phyloP scores from a whole-genome alignment of 1,140 invertebrate species.

The Panagrolaimus sp. region DNA sequence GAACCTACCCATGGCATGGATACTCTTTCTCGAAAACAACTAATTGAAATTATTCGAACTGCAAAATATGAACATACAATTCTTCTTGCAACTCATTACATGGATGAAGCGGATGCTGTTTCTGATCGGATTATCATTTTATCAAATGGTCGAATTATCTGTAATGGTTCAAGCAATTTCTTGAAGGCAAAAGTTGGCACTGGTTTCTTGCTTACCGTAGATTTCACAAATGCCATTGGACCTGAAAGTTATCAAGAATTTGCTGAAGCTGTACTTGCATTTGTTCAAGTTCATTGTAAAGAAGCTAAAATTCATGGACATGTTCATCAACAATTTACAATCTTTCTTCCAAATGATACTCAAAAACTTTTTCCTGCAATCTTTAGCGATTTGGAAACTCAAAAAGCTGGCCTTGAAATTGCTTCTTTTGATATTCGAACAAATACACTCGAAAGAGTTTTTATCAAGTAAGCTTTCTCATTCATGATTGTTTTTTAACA shows the following conservation, averaged over 20 bases:
- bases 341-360: neutral
- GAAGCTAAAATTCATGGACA: constrained; percentile 19
- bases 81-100: constrained; percentile 86
- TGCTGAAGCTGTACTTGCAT: constrained; percentile 6
- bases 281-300: neutral
- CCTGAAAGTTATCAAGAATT: neutral
- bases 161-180: constrained; percentile 67
- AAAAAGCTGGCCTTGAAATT: neutral
- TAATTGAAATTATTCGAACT: neutral
- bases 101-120: constrained; percentile 91
- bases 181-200: constrained; percentile 62
- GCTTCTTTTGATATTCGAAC: constrained; percentile 1
- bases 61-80: constrained; percentile 1
- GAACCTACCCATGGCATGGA: neutral
- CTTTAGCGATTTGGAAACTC: constrained; percentile 8
- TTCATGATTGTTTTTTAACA: neutral
- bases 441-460: constrained; percentile 27
- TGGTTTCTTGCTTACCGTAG: constrained; percentile 25
- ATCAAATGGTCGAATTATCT: constrained; percentile 66
- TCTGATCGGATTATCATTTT: constrained; percentile 67
- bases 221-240: neutral
- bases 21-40: neutral
- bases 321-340: constrained; percentile 15
- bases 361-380: constrained; percentile 10
- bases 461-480: constrained; percentile 17